A percentile compares a stretch with the other conserved stretches of the same genome.
Evolutionary conservation across 2,888 invertebrate genomes (phyloP).

Genomic region (Ectropis crepuscularia): DNA sequence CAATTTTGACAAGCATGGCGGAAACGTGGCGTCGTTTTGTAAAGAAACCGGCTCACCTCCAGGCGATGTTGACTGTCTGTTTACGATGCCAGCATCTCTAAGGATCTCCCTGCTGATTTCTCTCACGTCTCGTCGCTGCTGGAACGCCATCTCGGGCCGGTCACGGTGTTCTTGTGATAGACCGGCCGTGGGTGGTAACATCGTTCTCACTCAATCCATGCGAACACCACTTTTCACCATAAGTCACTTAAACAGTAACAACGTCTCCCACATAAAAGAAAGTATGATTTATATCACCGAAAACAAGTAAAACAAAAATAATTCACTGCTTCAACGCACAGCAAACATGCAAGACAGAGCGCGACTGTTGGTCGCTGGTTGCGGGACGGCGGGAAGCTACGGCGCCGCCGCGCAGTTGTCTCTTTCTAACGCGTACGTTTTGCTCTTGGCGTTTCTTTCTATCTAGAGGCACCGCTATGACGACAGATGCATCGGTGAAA

Average conservation of each 20-base stretch:
- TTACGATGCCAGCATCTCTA: slow-evolving; percentile 73
- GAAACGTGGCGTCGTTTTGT: slow-evolving; percentile 83
- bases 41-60: slow-evolving; percentile 76
- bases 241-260: slow-evolving; percentile 55
- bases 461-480: slow-evolving; percentile 62
- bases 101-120: slow-evolving; percentile 79
- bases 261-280: slow-evolving; percentile 40
- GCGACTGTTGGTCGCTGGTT: slow-evolving; percentile 69
- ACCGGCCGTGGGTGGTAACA: slow-evolving; percentile 82
- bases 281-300: slow-evolving; percentile 44
- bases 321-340: slow-evolving; percentile 63
- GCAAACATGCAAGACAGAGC: slow-evolving; percentile 73
- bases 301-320: slow-evolving; percentile 59
- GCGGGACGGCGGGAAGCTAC: slow-evolving; percentile 78
- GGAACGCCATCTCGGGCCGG: slow-evolving; percentile 81
- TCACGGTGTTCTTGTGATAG: slow-evolving; percentile 77
- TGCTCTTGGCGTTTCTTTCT: slow-evolving; percentile 56
- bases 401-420: slow-evolving; percentile 75
- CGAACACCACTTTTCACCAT: slow-evolving; percentile 59
- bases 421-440: slow-evolving; percentile 49
- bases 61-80: slow-evolving; percentile 78
- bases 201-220: slow-evolving; percentile 78
- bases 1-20: slow-evolving; percentile 83
- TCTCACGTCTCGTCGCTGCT: slow-evolving; percentile 77
- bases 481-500: slow-evolving; percentile 69